A percentile compares a stretch with the other conserved stretches of the same genome.
phyloP scores from a whole-genome alignment of 2,888 invertebrate genomes.

The Drosophila anomalata region DNA sequence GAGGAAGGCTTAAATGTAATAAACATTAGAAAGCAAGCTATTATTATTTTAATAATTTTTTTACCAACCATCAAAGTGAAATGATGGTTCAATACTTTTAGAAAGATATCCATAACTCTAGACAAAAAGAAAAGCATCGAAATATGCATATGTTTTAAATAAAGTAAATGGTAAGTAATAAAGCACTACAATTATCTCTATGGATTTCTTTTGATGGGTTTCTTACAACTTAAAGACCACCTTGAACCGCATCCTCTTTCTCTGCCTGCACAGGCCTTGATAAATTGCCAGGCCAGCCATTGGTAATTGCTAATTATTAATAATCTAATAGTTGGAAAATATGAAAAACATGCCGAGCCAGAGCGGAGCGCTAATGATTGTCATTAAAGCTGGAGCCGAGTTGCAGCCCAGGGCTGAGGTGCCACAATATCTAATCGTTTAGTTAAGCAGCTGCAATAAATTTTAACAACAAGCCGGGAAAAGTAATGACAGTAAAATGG shows the following conservation, averaged over 20 bases:
- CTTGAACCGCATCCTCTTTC: conserved; percentile 13
- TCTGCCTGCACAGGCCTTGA: conserved; percentile 35
- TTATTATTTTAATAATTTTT: neutral
- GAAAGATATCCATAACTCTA: too few relatives aligned
- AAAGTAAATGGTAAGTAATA: conserved; percentile 1
- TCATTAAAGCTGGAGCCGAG: conserved; percentile 49
- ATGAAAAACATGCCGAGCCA: conserved; percentile 41
- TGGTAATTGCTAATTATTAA: conserved; percentile 73
- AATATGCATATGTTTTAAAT: too few relatives aligned
- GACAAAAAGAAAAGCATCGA: too few relatives aligned
- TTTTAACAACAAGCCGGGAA: conserved; percentile 51
- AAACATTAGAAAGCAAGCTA: neutral
- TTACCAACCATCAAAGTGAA: neutral
- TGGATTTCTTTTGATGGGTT: conserved; percentile 11
- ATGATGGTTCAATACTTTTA: neutral
- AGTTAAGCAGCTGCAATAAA: conserved; percentile 62
- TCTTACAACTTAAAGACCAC: neutral
- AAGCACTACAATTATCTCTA: neutral
- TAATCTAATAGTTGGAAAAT: conserved; percentile 69
- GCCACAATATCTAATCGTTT: conserved; percentile 55
- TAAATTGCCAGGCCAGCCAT: conserved; percentile 53
- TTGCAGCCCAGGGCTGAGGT: conserved; percentile 21
- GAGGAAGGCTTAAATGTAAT: neutral
- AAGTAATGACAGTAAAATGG: neutral
- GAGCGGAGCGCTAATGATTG: conserved; percentile 59